Evolutionary conservation across 2,113 vertebrate species (phyloP).

Genomic region (Anoplopoma fimbria): DNA sequence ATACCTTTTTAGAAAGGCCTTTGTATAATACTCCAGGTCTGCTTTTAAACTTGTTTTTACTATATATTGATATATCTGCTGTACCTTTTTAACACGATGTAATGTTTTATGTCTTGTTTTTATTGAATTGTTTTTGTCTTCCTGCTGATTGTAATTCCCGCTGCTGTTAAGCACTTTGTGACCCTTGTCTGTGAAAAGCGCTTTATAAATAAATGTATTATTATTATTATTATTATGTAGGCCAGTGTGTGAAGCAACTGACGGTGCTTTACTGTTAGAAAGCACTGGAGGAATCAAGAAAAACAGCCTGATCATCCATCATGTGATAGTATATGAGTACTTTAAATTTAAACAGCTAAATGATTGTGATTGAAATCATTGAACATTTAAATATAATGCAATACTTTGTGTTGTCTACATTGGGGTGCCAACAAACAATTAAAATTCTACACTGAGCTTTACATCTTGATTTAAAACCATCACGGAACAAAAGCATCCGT

Average conservation of each 20-base stretch:
- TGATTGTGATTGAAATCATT: background rate
- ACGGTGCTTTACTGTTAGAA: background rate
- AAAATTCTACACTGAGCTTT: background rate
- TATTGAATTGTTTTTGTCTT: no score
- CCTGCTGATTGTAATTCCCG: no score
- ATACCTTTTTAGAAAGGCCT: no score
- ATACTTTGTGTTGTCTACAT: background rate
- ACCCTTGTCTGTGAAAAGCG: no score
- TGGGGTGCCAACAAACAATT: background rate
- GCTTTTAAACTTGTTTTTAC: no score
- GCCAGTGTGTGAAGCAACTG: background rate
- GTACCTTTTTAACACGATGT: no score
- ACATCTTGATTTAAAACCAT: background rate
- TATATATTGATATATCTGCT: no score
- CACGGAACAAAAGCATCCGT: background rate
- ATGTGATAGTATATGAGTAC: background rate
- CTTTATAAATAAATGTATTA: no score
- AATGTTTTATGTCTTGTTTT: no score
- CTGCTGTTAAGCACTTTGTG: no score
- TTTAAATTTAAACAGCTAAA: background rate
- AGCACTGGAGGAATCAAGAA: background rate
- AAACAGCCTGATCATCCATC: background rate
- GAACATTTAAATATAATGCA: background rate
- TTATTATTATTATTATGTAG: no score
- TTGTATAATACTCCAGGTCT: no score